Evolutionary conservation across 1,140 invertebrate species (phyloP).

Genomic region (Melitaea cinxia): DNA sequence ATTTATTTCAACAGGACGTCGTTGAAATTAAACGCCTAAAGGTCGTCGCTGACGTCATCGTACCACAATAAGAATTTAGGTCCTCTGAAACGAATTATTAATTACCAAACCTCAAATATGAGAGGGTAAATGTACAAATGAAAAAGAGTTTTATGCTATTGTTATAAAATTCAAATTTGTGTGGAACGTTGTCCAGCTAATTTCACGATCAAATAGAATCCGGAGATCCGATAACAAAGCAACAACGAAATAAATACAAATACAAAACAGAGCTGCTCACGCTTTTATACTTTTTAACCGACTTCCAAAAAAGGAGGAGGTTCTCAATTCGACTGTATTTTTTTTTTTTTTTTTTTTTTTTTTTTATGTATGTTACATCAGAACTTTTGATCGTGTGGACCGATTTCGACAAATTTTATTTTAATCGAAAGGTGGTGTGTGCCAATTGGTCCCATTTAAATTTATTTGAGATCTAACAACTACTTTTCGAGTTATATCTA

Average conservation of each 20-base stretch:
- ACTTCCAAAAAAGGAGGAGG: too few species aligned
- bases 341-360: too few species aligned
- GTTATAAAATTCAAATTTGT: background rate
- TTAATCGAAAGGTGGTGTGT: too few species aligned
- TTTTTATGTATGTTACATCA: too few species aligned
- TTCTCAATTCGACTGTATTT: too few species aligned
- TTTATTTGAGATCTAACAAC: too few species aligned
- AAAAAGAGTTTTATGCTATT: background rate
- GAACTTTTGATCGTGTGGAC: too few species aligned
- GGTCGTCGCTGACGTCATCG: constrained; percentile 22
- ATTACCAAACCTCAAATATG: constrained; percentile 31
- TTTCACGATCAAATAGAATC: constrained; percentile 35
- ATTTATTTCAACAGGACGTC: background rate
- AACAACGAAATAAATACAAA: constrained; percentile 26
- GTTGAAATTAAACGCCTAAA: constrained; percentile 6
- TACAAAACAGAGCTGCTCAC: constrained; percentile 5
- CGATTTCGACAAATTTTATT: too few species aligned
- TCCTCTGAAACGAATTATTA: constrained; percentile 41
- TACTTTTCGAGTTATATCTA: too few species aligned
- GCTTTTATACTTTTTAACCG: background rate
- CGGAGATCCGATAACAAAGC: constrained; percentile 29
- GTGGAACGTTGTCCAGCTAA: background rate
- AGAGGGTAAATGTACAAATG: background rate
- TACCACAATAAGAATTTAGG: constrained; percentile 25
- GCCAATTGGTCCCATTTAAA: too few species aligned